Base-by-base conservation (phyloP, 2,113 vertebrate genomes). In the Pterocles burchelli region DNA sequence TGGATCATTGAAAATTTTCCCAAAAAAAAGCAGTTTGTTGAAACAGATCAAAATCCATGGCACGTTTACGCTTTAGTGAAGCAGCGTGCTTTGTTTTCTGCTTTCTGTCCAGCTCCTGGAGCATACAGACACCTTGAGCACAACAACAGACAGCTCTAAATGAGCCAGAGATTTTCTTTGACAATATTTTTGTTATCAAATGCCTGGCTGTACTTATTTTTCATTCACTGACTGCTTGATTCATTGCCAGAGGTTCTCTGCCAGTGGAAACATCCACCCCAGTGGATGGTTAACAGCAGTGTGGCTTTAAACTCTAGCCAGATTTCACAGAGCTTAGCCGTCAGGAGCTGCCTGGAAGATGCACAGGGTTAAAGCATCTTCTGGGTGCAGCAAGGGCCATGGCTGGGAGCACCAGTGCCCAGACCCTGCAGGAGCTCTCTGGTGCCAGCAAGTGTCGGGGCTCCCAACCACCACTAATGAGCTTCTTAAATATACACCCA, bases 171-270 rank as follows among this genome's bases (percentile, higher is more conserved):
- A 75, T 57, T 68, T 87, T 83, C 67, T 68, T 73, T 88, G 88
- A 93, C 90, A 94, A 81, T 93, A 75, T 77, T 96, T 96, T 84
- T 88, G 49, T 86, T 92, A 83, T 75, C 95, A 96, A 65, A 89
- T 8, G 6, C 33, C 76, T 94, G 90, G 15, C 28, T 91, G 52
- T 51, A 29, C 48, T 90, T 88, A 71, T 90, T 96, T 95, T 86
- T 92, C 85, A 72, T 83, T 77, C 85, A 67, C 65, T 81, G 85
- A 59, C 72, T 88, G 29, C 49, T 81, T 95, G 92, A 87, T 88
- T 90, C 88, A 61, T 63, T 90, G 94, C 85, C 93, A 88, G 49
- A 1, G 0, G 12, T 83, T 70, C 46, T 79, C 67, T 88, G 95
- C 85, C 88, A 90, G 85, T 75, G 76, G 88, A 93, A 96, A 78